Evolutionary conservation across 2,797 vertebrate genomes (phyloP), one percentile per base, ranked within the genome.

Genomic region (Orientallactaga sibirica): DNA sequence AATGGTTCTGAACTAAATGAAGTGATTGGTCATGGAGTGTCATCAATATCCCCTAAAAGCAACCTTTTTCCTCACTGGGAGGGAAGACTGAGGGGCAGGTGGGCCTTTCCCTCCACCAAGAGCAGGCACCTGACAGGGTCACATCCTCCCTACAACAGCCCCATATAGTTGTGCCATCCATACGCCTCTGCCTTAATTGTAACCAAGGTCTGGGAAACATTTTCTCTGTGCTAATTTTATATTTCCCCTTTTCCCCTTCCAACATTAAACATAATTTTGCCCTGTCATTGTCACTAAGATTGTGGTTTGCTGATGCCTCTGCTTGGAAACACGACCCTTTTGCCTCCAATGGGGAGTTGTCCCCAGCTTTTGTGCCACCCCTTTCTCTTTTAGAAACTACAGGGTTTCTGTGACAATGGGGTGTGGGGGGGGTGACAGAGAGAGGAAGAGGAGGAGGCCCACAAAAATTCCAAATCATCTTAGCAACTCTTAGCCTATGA

Each of bases 271-370:
- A 95, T 98, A 97, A 97, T 97, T 97, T 97, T 88, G 92, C 20
- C 25, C 97, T 96, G 97, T 97, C 97, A 97, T 93, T 92, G 94
- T 97, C 97, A 95, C 96, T 97, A 97, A 29, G 97, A 95, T 95
- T 96, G 96, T 64, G 97, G 95, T 97, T 98, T 97, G 92, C 89
- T 97, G 97, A 97, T 96, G 96, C 95, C 96, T 98, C 93, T 88
- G 84, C 92, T 97, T 94, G 80, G 93, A 97, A 96, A 96, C 82
- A 41, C 0, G 88, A 97, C 95, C 96, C 97, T 88, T 76, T 96
- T 71, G 88, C 96, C 95, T 97, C 79, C 94, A 12, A 92, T 88
- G 95, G 97, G 96, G 96, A 97, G 96, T 93, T 58, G 68, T 83
- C 94, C 86, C 96, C 90, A 90, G 94, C 95, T 95, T 74, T 58